phyloP scores from a whole-genome alignment of 2,888 invertebrate genomes.

The Scaptomyza caliginosa region DNA sequence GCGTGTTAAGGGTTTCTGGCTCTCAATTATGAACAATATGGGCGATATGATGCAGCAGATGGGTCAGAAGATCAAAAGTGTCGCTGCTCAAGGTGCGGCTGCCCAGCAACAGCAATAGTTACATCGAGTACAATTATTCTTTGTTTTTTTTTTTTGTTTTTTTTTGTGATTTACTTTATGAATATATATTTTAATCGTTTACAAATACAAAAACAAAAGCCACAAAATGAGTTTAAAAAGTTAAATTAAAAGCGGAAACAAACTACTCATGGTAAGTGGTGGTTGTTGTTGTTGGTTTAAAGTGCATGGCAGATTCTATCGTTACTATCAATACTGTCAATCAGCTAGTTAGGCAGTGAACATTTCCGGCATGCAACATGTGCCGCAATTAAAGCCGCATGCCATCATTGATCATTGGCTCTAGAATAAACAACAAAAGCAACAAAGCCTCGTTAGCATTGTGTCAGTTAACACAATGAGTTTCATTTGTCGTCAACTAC shows the following conservation, averaged over 20 bases:
- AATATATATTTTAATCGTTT: too few relatives aligned
- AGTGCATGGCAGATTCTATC: background rate
- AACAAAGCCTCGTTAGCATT: background rate
- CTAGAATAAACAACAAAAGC: conserved; percentile 52
- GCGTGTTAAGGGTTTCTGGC: conserved; percentile 50
- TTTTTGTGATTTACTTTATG: background rate
- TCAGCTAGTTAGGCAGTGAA: conserved; percentile 2
- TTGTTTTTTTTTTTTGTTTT: conserved; percentile 1
- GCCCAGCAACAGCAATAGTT: background rate
- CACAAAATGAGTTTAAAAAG: too few relatives aligned
- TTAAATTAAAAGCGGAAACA: background rate
- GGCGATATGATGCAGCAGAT: conserved; percentile 53
- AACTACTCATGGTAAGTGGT: too few relatives aligned
- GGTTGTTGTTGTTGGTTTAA: background rate
- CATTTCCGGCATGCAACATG: conserved; percentile 21
- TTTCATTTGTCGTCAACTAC: conserved; percentile 19
- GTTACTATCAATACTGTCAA: background rate
- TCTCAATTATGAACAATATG: conserved; percentile 55
- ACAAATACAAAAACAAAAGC: too few relatives aligned
- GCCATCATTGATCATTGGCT: background rate
- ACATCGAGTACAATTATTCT: background rate
- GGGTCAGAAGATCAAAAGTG: conserved; percentile 42
- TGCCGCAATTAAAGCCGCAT: conserved; percentile 2
- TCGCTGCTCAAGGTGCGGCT: conserved; percentile 23
- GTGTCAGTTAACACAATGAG: conserved; percentile 52